Evolutionary conservation across 64 coral and sea anemone genomes (phyloP).

Genomic region (Stichodactyla mertensii): DNA sequence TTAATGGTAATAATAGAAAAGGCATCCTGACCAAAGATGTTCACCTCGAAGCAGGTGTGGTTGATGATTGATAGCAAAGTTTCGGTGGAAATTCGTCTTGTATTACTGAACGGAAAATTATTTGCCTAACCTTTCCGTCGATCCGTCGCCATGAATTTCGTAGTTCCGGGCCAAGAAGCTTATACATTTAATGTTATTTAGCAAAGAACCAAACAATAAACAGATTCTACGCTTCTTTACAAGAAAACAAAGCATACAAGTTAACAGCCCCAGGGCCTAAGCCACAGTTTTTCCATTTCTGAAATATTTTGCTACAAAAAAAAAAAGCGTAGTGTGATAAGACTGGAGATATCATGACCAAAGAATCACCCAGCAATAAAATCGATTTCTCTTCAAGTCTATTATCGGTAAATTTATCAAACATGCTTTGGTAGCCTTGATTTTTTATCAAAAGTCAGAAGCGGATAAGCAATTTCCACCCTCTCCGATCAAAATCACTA

Average conservation of each 20-base stretch:
- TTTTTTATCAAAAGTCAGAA: slow-evolving; percentile 23
- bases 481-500: slow-evolving; percentile 9
- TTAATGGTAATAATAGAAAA: background rate
- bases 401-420: slow-evolving; percentile 18
- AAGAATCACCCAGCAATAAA: background rate
- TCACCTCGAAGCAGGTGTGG: background rate
- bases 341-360: background rate
- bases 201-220: slow-evolving; percentile 7
- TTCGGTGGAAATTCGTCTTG: slow-evolving; percentile 4
- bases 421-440: background rate
- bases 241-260: background rate
- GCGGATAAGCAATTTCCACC: slow-evolving; percentile 23
- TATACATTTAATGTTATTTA: slow-evolving; percentile 13
- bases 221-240: background rate
- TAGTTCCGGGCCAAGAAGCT: slow-evolving; percentile 22
- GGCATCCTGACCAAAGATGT: background rate
- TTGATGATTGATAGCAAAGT: slow-evolving; percentile 2
- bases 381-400: slow-evolving; percentile 14
- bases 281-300: background rate
- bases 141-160: slow-evolving; percentile 19
- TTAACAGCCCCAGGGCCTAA: slow-evolving; percentile 6
- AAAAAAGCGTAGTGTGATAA: background rate
- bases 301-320: background rate
- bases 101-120: slow-evolving; percentile 25
- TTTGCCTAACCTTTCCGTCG: slow-evolving; percentile 25